Evolutionary conservation across 2,888 invertebrate genomes (phyloP).

Genomic region (Iphiclides podalirius): DNA sequence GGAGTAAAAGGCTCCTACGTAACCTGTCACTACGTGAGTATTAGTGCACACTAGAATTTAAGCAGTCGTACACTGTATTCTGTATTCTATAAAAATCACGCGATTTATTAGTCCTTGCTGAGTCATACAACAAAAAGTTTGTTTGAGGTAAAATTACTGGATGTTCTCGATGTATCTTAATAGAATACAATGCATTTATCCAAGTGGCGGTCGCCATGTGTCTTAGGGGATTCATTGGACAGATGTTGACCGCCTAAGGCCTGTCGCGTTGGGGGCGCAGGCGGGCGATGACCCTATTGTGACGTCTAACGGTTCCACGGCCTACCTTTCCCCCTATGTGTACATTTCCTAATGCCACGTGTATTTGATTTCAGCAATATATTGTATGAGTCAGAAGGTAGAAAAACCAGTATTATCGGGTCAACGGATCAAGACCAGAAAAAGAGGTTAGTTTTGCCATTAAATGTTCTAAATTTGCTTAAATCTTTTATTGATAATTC

Average conservation of each 20-base stretch:
- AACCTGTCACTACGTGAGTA: conserved; percentile 80
- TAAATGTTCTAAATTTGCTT: conserved; percentile 22
- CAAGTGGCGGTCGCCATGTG: conserved; percentile 31
- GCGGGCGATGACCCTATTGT: conserved; percentile 65
- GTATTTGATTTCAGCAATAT: conserved; percentile 85
- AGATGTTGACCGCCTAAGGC: conserved; percentile 46
- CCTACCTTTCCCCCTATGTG: conserved; percentile 24
- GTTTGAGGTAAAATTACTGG: conserved; percentile 26
- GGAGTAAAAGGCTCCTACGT: conserved; percentile 81
- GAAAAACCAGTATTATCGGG: conserved; percentile 99
- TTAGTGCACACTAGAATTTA: conserved; percentile 49
- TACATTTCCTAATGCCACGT: conserved; percentile 67
- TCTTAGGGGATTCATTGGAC: conserved; percentile 40
- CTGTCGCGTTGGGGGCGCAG: conserved; percentile 39
- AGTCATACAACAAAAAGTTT: conserved; percentile 41
- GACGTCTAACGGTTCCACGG: conserved; percentile 45
- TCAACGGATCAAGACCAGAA: conserved; percentile 99
- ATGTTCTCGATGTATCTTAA: conserved; percentile 21
- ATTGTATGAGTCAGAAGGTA: conserved; percentile 99
- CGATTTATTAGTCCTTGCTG: conserved; percentile 38
- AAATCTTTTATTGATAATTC: background rate
- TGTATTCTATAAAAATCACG: conserved; percentile 39
- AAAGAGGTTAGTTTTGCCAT: conserved; percentile 92
- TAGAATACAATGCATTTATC: conserved; percentile 27
- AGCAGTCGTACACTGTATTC: conserved; percentile 30